These are phyloP conservation scores for Lasius fuliginosus DNA, from an alignment of 2,888 invertebrate genomes.

Conservation along the genomic window DNA sequence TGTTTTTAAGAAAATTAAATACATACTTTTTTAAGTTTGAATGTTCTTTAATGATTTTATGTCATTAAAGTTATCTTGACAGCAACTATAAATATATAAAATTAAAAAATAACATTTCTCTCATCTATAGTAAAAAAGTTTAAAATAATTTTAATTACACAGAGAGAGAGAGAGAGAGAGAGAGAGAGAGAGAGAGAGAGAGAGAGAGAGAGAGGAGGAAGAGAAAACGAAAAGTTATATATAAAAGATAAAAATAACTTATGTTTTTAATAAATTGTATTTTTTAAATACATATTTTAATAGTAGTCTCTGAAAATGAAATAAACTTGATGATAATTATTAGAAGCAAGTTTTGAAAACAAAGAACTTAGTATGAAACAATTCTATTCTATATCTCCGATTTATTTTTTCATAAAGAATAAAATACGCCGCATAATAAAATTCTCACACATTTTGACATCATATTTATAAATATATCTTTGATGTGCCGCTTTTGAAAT, in stretches of 20 bases:
- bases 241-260: neutral
- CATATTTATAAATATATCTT: slow-evolving; percentile 35
- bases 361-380: neutral
- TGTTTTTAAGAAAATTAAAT: neutral
- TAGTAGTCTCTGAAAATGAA: neutral
- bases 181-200: neutral
- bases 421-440: slow-evolving; percentile 11
- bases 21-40: neutral
- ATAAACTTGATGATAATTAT: neutral
- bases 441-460: slow-evolving; percentile 18
- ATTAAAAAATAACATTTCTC: neutral
- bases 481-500: slow-evolving; percentile 50
- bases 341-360: neutral
- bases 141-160: neutral
- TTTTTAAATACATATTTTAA: slow-evolving; percentile 1
- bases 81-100: neutral
- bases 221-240: neutral
- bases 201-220: too few relatives aligned
- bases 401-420: neutral
- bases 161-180: too few relatives aligned
- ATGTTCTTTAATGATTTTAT: neutral
- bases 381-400: neutral
- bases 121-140: neutral
- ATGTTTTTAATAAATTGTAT: neutral
- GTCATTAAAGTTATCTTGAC: neutral